Conservation (phyloP, 2,113 vertebrate species). For the Hippocampus abdominalis region DNA sequence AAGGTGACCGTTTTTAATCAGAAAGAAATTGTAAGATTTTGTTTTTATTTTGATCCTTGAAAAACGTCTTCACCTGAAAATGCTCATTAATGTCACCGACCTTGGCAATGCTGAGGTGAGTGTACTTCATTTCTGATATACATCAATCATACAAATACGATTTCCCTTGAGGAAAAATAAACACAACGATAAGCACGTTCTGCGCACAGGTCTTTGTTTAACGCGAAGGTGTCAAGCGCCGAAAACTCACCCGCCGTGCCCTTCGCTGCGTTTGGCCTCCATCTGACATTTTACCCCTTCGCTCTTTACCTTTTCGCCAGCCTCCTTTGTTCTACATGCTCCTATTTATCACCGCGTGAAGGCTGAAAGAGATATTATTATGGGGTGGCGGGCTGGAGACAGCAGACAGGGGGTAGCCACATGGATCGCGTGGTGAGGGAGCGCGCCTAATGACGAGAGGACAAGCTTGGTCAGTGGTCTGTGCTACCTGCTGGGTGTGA, state of each 20-base stretch:
- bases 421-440: constrained; percentile 98
- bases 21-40: no score
- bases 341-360: constrained; percentile 99
- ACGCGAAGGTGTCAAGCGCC: neutral
- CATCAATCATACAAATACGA: neutral
- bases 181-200: neutral
- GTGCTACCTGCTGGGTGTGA: constrained; percentile 90
- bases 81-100: no score
- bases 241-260: constrained; percentile 13
- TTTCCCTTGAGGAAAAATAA: neutral
- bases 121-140: neutral
- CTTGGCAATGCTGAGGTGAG: neutral
- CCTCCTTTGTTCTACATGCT: constrained; percentile 94
- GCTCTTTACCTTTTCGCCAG: constrained; percentile 75
- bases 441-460: constrained; percentile 98
- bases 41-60: no score
- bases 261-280: constrained; percentile 33
- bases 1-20: constrained; percentile 29
- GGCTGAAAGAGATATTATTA: constrained; percentile 99
- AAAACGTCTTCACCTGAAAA: no score
- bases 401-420: constrained; percentile 99
- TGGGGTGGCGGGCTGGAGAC: constrained; percentile 87
- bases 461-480: constrained; percentile 99
- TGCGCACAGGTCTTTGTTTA: neutral
- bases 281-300: constrained; percentile 79